Base-by-base conservation (phyloP, 2,888 invertebrate genomes). In the Bugula neritina region DNA sequence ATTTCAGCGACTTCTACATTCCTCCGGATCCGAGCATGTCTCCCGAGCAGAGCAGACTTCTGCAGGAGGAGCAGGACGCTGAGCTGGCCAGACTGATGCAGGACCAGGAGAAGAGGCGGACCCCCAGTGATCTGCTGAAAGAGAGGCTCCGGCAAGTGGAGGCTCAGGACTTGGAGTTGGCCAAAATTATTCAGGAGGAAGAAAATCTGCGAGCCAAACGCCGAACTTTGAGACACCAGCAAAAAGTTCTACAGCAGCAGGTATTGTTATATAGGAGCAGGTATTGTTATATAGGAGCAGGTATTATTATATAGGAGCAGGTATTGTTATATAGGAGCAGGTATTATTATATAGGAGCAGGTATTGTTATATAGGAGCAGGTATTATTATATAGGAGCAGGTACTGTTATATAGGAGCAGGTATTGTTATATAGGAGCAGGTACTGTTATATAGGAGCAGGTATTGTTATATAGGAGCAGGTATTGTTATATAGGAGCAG, bases 31-130 rank as follows among this genome's bases (percentile, higher is more conserved):
- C 78, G 17, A 78, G 80, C 57, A 78, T 85, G 73, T 80, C 79
- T 72, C 86, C 87, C 69, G 88, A 89, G 77, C 87, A 89, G 74
- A 86, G 88, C 77, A 85, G 86, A 76, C 87, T 87, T 77, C 83
- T 90, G 71, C 91, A 91, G 81, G 91, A 91, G 71, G 74, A 77
- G 35, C 80, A 82, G 73, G 82, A 83, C 75, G 78, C 78, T 35
- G 75, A 80, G 73, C 75, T 82, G 35, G 82, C 82, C 0, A 75
- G 78, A 71, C 78, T 82, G 43, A 81, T 82, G 63, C 81, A 82
- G 57, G 81, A 82, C 73, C 81, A 82, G 72, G 82, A 82, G 72
- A 79, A 79, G 25, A 5, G 21, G 70, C 5, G 43, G 17, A 43
- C 63, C 2, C 10, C 5, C 29, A 34, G 63, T n/a, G 63, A 63